Evolutionary conservation across 1,140 invertebrate genomes (phyloP), one percentile per base, ranked within the genome.

Genomic region (Bombus picipes): DNA sequence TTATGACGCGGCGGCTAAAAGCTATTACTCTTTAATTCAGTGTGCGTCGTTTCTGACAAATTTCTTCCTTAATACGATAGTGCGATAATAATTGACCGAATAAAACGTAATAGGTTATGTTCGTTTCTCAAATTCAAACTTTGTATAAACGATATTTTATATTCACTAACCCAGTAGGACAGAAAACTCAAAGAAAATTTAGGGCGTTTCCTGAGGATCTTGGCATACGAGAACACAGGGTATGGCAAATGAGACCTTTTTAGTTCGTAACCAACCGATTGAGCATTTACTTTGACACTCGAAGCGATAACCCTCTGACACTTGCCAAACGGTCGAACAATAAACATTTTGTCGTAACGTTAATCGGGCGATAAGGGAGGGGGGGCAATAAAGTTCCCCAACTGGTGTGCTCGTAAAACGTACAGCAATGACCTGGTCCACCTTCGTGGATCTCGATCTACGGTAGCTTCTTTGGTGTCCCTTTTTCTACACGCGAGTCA

Each of bases 281-380:
- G 68, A 25, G 32, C 32, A 62, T 62, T 25, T 80, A 81, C 59
- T 86, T 83, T 68, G 57, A 85, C 82, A 79, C 70, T 75, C 68
- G 57, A 47, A n/a, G 41, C n/a, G 90, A 91, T 91, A 91, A 90
- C 81, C 82, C 80, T 39, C 43, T 39, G 79, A 87, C 85, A 47
- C 84, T 91, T 84, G 89, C 83, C 87, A 85, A 91, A 91, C 83
- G 83, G 68, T 53, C 80, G 83, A 89, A 89, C 89, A 91, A 91
- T 91, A 91, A 91, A 91, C 88, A 91, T 89, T 89, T 91, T 88
- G 86, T 88, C 90, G 84, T 88, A 85, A 80, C 74, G 81, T 62
- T 81, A 89, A 91, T 89, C 84, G 68, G 47, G 34, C 78, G 90
- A 91, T 89, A 89, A 88, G 81, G 3, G 41, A 0, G 41, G 37